Base-by-base conservation (phyloP, 35 echinoderm and acorn worm species). In the Ptychodera flava region DNA sequence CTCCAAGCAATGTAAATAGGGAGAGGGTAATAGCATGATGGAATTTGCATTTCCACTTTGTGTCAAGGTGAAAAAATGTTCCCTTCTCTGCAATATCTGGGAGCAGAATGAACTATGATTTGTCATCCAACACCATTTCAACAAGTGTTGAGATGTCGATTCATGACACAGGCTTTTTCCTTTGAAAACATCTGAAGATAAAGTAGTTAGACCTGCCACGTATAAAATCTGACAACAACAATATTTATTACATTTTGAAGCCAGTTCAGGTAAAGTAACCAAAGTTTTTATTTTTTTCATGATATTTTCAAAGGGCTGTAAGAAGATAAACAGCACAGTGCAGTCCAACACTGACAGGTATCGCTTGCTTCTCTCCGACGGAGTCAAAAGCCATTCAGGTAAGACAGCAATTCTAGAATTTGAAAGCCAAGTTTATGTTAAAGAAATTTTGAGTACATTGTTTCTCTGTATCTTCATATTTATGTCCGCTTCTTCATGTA, bases 341-440 rank as follows among this genome's bases (percentile, higher is more conserved):
- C 91, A 77, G 37, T 77, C 77, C 75, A 92, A 89, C 33, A 37
- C 89, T 28, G 80, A 97, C 53, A 90, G 95, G 1, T 97, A 94
- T 85, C 81, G 95, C 77, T 77, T 97, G 31, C 84, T 97, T 1
- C 85, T 97, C 16, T 94, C 95, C 32, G 95, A 97, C 90, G 90
- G 95, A 29, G 64, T 90, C 15, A 89, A 97, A 78, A 97, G 87
- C 78, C 90, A 90, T 52, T 87, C 95, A 94, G 95, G 95, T 97
- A 88, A 77, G 36, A 30, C 81, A 12, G 15, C 77, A 37, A 80
- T 78, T 76, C 29, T 33, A 87, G 30, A 29, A 37, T 87, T 1
- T 88, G 28, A 36, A 27, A 16, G 6, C 15, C 27, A 82, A 1
- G 0, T 33, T 6, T 10, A 1, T 29, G 36, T 6, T 6, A 27